phyloP scores from a whole-genome alignment of 2,797 vertebrate genomes.

The Discoglossus pictus region DNA sequence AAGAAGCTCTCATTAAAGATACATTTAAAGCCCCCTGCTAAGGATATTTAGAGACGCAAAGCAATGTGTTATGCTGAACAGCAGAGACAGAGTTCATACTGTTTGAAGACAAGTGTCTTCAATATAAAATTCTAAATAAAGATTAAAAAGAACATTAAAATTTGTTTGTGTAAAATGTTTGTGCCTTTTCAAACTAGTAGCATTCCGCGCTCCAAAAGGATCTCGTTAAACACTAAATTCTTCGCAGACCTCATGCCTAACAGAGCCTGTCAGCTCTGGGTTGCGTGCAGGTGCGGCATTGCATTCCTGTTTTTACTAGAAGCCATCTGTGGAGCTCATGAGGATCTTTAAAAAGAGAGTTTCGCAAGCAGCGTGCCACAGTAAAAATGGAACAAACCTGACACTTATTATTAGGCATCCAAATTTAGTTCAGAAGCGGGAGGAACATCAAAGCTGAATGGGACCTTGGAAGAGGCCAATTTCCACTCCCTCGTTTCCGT shows the following conservation, averaged over 20 bases:
- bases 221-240: conserved; percentile 23
- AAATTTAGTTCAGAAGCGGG: conserved; percentile 11
- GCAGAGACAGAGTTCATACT: no score
- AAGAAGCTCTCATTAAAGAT: no score
- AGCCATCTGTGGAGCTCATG: conserved; percentile 33
- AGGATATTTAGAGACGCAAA: no score
- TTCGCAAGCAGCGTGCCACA: conserved; percentile 26
- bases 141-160: conserved; percentile 20
- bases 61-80: no score
- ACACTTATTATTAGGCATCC: conserved; percentile 28
- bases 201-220: conserved; percentile 33
- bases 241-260: conserved; percentile 4
- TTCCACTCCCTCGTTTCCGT: conserved; percentile 8
- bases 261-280: not conserved
- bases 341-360: conserved; percentile 5
- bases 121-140: conserved; percentile 39
- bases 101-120: conserved; percentile 29
- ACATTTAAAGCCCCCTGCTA: no score
- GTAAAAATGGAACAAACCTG: conserved; percentile 3
- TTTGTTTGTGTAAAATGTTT: conserved; percentile 7
- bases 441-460: conserved; percentile 30
- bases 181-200: conserved; percentile 15
- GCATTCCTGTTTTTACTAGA: conserved; percentile 14
- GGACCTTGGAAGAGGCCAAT: conserved; percentile 3
- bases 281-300: conserved; percentile 23